phyloP scores from a whole-genome alignment of 2,888 invertebrate genomes.

The Oligia fasciuncula region DNA sequence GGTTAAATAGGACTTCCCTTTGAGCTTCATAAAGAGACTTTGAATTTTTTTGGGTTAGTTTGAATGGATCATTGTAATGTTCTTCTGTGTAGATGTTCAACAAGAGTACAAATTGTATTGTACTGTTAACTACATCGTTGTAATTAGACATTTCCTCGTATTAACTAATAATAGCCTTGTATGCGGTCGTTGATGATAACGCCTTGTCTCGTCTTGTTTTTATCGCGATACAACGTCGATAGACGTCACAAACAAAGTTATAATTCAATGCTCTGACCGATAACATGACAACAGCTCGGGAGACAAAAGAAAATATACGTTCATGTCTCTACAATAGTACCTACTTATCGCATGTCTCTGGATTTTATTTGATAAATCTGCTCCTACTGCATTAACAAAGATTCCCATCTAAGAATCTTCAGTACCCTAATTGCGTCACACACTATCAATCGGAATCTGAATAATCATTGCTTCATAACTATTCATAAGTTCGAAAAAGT shows the following conservation, averaged over 20 bases:
- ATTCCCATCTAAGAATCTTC: neutral
- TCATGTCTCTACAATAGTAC: slow-evolving; percentile 1
- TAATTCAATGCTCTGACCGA: slow-evolving; percentile 72
- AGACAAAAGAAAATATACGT: slow-evolving; percentile 66
- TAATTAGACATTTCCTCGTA: slow-evolving; percentile 43
- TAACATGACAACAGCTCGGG: slow-evolving; percentile 65
- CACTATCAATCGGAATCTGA: too few relatives aligned
- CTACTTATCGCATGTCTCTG: neutral
- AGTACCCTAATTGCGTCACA: neutral
- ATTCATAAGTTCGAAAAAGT: too few relatives aligned
- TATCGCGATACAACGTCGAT: slow-evolving; percentile 56
- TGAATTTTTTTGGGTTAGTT: slow-evolving; percentile 40
- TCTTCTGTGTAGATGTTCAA: slow-evolving; percentile 15
- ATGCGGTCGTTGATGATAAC: slow-evolving; percentile 72
- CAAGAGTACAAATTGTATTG: slow-evolving; percentile 8
- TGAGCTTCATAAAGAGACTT: slow-evolving; percentile 52
- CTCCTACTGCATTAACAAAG: neutral
- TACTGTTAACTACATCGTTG: neutral
- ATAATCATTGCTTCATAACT: too few relatives aligned
- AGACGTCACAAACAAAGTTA: slow-evolving; percentile 73
- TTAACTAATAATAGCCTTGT: slow-evolving; percentile 65
- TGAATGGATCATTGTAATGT: slow-evolving; percentile 41
- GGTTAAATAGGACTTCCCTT: slow-evolving; percentile 66
- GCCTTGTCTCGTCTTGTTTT: slow-evolving; percentile 60
- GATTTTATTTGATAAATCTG: slow-evolving; percentile 7